Evolutionary conservation across 92 coral and sea anemone genomes (phyloP).

Genomic region (Pocillopora grandis): DNA sequence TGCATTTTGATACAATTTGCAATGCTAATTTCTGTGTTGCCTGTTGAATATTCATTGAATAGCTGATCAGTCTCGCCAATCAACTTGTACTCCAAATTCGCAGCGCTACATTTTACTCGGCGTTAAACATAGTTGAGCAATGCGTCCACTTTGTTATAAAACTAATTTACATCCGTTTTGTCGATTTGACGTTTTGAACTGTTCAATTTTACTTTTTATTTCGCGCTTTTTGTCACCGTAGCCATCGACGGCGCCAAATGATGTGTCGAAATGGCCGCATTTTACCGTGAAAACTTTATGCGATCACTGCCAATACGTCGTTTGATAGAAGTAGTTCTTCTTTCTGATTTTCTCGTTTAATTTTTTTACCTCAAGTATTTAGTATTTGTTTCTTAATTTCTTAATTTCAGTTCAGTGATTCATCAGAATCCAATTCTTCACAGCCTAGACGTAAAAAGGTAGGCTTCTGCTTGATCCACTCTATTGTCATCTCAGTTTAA

Average conservation of each 20-base stretch:
- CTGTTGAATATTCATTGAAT: not conserved
- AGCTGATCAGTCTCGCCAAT: not conserved
- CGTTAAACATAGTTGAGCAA: not conserved
- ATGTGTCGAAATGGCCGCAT: no score
- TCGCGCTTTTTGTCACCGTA: no score
- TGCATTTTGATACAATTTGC: not conserved
- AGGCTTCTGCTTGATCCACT: not conserved
- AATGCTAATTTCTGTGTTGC: not conserved
- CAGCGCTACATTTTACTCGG: not conserved
- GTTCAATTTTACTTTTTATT: no score
- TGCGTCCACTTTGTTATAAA: not conserved
- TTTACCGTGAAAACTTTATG: no score
- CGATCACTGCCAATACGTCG: no score
- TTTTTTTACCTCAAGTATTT: no score
- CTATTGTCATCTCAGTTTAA: constrained; percentile 1
- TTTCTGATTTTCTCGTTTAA: no score
- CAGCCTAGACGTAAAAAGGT: constrained; percentile 2
- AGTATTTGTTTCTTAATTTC: no score
- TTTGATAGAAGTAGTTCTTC: no score
- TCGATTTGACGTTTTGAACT: no score
- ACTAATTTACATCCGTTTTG: no score
- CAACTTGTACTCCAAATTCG: not conserved
- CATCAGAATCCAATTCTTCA: constrained; percentile 1
- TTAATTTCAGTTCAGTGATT: not conserved
- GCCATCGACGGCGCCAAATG: no score